Evolutionary conservation across 1,140 invertebrate genomes (phyloP).

Genomic region (Choristoneura fumiferana): DNA sequence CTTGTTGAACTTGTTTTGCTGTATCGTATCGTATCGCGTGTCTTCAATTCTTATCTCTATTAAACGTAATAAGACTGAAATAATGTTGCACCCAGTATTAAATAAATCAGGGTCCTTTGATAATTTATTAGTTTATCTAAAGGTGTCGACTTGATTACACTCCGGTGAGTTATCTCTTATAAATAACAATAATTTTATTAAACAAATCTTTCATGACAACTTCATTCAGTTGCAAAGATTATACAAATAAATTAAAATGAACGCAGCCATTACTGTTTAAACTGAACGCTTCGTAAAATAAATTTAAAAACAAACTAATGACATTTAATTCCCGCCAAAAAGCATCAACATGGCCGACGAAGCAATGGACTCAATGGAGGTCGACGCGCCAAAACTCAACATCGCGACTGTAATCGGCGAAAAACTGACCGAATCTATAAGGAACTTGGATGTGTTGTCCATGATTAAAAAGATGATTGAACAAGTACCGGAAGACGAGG

Average conservation of each 20-base stretch:
- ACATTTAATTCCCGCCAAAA: conserved; percentile 7
- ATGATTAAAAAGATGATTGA: conserved; percentile 49
- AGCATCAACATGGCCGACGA: conserved; percentile 52
- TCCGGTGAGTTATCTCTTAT: conserved; percentile 22
- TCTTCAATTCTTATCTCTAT: background rate
- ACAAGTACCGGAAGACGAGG: conserved; percentile 35
- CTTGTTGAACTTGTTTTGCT: too few species aligned
- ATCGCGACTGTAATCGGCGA: conserved; percentile 47
- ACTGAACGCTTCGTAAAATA: too few species aligned
- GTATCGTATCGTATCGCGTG: too few species aligned
- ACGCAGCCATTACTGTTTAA: too few species aligned
- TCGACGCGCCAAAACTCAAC: conserved; percentile 24
- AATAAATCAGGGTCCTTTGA: conserved; percentile 27
- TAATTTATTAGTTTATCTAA: conserved; percentile 30
- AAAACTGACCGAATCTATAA: conserved; percentile 46
- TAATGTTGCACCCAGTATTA: conserved; percentile 3
- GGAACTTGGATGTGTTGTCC: conserved; percentile 45
- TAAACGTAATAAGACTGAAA: conserved; percentile 25
- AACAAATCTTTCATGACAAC: background rate
- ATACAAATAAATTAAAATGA: too few species aligned
- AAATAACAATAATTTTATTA: background rate
- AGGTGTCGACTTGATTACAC: conserved; percentile 25
- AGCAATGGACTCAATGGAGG: conserved; percentile 15
- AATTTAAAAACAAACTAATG: background rate
- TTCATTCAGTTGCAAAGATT: too few species aligned